Base-by-base conservation (phyloP, 2,888 invertebrate species). In the Heterodera filipjevi region DNA sequence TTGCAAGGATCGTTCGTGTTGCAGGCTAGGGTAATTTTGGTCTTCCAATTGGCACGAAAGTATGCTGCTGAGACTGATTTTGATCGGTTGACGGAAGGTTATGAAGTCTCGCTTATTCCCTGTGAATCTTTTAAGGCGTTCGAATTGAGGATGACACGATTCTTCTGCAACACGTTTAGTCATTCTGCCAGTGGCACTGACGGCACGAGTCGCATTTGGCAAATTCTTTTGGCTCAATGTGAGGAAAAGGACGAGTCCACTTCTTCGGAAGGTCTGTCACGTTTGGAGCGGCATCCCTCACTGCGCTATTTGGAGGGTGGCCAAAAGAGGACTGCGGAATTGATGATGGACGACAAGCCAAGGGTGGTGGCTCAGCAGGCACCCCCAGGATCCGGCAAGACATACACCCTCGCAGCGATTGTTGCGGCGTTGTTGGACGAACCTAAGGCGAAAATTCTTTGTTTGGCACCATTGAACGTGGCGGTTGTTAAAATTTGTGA, bases 371-470 rank as follows among this genome's bases (percentile, higher is more conserved):
- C 49, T 0, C 44, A 46, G 30, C 71, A 71, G 33, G 71, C 71
- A 2, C 71, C 71, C 5, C 71, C 71, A 33, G 71, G 71, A 2
- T 46, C 71, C 8, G 71, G 71, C 10, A 71, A 71, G 33, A 71
- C 71, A 3, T 46, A n/a, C 27, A 33, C 71, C 14, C 30, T 49
- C 2, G 71, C 71, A 16, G 71, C 44, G 14, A 71, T 71, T 30
- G 49, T 71, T 71, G 35, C 71, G 10, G 71, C 71, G 2, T 14
- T 46, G 3, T 3, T 71, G 30, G 27, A 14, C 14, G 33, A 71
- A 14, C 59, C 27, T 6, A n/a, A n/a, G n/a, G 10, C n/a, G 5
- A 59, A 27, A 59, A n/a, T 59, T 59, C 5, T 59, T 6, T 59
- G 59, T 10, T 22, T 59, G 3, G 59, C 59, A 3, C 59, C 59